Percentiles rank a stretch among this genome's conserved stretches.
These are phyloP conservation scores for Lepidurus couesii DNA, from an alignment of 1,140 invertebrate species.

Conservation along the genomic window DNA sequence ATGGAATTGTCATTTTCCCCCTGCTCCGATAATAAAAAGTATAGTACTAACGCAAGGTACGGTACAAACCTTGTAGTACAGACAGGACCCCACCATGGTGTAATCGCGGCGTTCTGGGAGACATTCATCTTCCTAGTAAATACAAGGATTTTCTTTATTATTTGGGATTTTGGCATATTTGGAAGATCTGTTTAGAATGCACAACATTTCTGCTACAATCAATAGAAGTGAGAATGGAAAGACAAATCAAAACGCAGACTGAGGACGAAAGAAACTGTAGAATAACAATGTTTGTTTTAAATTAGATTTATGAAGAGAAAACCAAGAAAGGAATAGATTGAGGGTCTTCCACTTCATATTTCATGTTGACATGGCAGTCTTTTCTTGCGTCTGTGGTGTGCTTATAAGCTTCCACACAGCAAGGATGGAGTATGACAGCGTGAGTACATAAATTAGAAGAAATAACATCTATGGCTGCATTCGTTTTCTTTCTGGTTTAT, in stretches of 20 bases:
- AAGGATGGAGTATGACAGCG: neutral
- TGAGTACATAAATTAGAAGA: neutral
- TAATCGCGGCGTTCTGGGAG: neutral
- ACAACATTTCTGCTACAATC: too few relatives aligned
- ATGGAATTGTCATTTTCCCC: neutral
- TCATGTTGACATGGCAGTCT: neutral
- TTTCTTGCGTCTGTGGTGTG: neutral
- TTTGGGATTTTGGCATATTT: too few relatives aligned
- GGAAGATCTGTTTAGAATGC: too few relatives aligned
- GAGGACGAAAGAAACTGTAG: too few relatives aligned
- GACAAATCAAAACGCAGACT: too few relatives aligned
- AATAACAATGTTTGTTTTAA: too few relatives aligned
- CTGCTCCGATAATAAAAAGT: neutral
- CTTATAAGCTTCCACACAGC: neutral
- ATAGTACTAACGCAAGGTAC: neutral
- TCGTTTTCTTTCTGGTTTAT: neutral
- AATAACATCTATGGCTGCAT: neutral
- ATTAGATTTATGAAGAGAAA: too few relatives aligned
- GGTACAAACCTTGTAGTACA: neutral
- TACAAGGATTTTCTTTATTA: neutral
- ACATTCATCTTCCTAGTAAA: neutral
- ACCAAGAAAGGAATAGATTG: too few relatives aligned
- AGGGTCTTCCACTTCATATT: too few relatives aligned
- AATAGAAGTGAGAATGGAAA: too few relatives aligned
- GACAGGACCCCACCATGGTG: neutral